Conservation (phyloP, 1,140 invertebrate species). For the Pentalonia nigronervosa region DNA sequence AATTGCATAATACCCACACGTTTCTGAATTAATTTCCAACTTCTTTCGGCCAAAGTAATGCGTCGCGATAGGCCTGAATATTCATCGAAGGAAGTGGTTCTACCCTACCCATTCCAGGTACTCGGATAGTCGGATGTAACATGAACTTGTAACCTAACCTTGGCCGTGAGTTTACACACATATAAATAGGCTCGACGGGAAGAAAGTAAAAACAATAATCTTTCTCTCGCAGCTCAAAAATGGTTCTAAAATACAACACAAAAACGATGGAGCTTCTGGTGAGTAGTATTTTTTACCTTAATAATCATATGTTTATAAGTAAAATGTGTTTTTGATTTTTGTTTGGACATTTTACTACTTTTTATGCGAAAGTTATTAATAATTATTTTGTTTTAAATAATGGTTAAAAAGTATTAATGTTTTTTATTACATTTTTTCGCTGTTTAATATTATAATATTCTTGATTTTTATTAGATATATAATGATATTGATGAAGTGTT, state of each 20-base stretch:
- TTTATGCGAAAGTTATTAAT: background rate
- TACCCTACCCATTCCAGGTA: background rate
- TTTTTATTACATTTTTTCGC: background rate
- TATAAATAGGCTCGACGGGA: constrained; percentile 49
- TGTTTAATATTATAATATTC: background rate
- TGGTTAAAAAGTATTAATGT: background rate
- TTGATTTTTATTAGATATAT: background rate
- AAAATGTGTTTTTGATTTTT: constrained; percentile 5
- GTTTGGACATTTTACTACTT: background rate
- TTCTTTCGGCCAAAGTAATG: background rate
- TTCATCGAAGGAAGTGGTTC: constrained; percentile 20
- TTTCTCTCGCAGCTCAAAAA: constrained; percentile 24
- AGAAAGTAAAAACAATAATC: constrained; percentile 56
- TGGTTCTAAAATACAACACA: background rate
- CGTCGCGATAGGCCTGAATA: background rate
- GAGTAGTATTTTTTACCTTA: background rate
- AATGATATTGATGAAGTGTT: background rate
- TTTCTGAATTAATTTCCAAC: constrained; percentile 11
- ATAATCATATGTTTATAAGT: background rate
- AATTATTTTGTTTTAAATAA: background rate
- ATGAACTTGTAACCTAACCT: constrained; percentile 35
- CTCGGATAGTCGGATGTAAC: background rate
- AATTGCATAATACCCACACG: constrained; percentile 31
- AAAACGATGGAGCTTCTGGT: background rate
- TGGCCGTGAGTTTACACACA: constrained; percentile 37